A percentile compares a stretch with the other conserved stretches of the same genome.
These are phyloP conservation scores for Eurois occulta DNA, from an alignment of 2,888 invertebrate species.

Conservation along the genomic window DNA sequence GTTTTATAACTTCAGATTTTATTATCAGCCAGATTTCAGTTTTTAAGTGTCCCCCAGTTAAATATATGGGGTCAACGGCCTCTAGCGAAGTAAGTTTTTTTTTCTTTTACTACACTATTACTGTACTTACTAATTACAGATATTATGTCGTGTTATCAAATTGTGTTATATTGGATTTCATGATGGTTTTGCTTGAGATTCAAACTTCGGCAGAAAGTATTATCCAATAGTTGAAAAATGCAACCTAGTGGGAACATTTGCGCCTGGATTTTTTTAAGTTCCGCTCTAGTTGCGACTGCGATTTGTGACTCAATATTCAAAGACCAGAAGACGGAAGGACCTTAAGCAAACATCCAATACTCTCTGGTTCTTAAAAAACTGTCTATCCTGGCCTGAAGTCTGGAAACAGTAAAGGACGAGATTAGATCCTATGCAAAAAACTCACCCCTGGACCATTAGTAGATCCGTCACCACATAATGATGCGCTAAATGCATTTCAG, in stretches of 20 bases:
- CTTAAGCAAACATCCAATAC: not conserved
- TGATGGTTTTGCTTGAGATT: not conserved
- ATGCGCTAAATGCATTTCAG: not conserved
- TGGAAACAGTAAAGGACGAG: not conserved
- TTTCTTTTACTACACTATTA: slow-evolving; percentile 40
- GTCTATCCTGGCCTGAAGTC: not conserved
- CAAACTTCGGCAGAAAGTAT: not conserved
- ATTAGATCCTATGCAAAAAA: not conserved
- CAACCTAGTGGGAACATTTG: not conserved
- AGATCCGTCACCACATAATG: not conserved
- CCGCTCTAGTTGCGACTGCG: not conserved
- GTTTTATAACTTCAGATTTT: slow-evolving; percentile 49
- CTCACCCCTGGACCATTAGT: not conserved
- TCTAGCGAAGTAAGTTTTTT: slow-evolving; percentile 76
- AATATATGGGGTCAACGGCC: slow-evolving; percentile 81
- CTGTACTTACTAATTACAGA: slow-evolving; percentile 7
- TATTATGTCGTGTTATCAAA: slow-evolving; percentile 1
- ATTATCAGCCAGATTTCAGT: slow-evolving; percentile 57
- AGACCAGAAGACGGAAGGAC: not conserved
- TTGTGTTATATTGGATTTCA: slow-evolving; percentile 11
- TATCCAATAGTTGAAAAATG: not conserved
- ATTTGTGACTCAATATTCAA: not conserved
- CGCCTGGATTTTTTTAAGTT: not conserved
- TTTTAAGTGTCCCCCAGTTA: slow-evolving; percentile 66
- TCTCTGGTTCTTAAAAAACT: not conserved